phyloP scores from a whole-genome alignment of 2,113 vertebrate species.

The Terrapene triunguis region DNA sequence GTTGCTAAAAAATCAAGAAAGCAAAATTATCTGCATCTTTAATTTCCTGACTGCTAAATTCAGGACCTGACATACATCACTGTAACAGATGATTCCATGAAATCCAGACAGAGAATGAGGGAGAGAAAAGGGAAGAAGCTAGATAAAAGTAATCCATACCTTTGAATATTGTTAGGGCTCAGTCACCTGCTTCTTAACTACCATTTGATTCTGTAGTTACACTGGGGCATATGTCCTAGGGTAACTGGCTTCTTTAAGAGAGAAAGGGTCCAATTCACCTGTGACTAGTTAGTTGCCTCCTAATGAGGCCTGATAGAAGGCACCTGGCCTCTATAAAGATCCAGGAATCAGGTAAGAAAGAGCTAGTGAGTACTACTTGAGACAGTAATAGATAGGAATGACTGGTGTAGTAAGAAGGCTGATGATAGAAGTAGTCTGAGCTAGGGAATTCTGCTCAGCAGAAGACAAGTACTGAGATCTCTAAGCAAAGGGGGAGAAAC shows the following conservation, averaged over 20 bases:
- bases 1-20: background rate
- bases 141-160: background rate
- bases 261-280: background rate
- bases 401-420: background rate
- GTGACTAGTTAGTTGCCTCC: background rate
- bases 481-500: background rate
- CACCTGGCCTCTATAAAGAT: background rate
- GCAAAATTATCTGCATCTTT: background rate
- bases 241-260: background rate
- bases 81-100: background rate
- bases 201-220: background rate
- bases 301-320: background rate
- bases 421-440: background rate
- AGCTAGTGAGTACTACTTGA: background rate
- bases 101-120: background rate
- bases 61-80: background rate
- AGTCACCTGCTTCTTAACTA: background rate
- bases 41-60: slow-evolving; percentile 4
- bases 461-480: background rate
- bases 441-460: background rate
- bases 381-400: background rate
- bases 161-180: background rate
- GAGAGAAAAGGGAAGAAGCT: background rate
- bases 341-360: background rate
- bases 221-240: background rate